phyloP scores from a whole-genome alignment of 2,113 vertebrate species.

The Salvelinus fontinalis region DNA sequence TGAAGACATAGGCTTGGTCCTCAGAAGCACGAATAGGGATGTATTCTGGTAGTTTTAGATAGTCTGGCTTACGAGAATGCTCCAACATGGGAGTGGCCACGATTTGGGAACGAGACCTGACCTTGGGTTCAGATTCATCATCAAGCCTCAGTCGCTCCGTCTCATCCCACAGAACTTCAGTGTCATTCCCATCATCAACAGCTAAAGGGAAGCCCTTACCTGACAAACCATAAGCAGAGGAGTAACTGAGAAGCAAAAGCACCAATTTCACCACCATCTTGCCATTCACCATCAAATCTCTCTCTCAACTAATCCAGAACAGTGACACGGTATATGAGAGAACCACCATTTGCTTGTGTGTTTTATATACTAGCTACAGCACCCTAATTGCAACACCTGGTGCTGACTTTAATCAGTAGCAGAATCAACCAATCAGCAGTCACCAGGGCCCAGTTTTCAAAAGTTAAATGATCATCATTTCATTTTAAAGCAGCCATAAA shows the following conservation, averaged over 20 bases:
- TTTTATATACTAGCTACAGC: slow-evolving; percentile 22
- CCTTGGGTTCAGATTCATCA: background rate
- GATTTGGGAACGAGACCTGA: no score
- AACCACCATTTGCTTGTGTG: background rate
- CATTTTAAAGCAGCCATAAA: no score
- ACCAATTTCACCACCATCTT: slow-evolving; percentile 43
- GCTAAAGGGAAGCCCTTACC: background rate
- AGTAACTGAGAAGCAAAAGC: slow-evolving; percentile 28
- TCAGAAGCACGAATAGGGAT: slow-evolving; percentile 9
- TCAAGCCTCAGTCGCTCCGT: background rate
- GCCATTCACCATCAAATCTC: no score
- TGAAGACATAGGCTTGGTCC: slow-evolving; percentile 33
- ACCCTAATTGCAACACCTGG: slow-evolving; percentile 37
- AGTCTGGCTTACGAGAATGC: no score
- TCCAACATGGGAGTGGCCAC: no score
- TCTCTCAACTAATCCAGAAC: no score
- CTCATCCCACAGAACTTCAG: slow-evolving; percentile 34
- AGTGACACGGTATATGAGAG: background rate
- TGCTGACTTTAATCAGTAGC: slow-evolving; percentile 28
- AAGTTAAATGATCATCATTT: no score
- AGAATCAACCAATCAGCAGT: slow-evolving; percentile 27
- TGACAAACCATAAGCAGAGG: slow-evolving; percentile 4
- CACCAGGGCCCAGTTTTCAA: background rate
- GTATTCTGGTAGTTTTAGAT: slow-evolving; percentile 32
- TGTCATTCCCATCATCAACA: background rate